These are phyloP conservation scores for Columba janthina DNA, from an alignment of 2,113 vertebrate genomes.

Conservation along the genomic window DNA sequence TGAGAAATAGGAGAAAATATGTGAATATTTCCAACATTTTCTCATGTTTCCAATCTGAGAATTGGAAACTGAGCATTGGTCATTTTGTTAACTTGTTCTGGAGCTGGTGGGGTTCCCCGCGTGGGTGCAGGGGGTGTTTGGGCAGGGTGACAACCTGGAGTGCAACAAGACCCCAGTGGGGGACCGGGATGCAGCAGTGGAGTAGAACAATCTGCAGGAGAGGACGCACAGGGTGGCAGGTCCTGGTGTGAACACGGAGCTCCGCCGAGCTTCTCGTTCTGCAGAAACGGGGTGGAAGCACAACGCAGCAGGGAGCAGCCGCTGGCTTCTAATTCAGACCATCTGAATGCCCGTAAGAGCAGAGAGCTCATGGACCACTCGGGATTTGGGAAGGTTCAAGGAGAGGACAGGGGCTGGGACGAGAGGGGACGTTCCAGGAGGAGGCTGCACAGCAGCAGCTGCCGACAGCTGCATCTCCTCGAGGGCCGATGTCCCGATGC, in stretches of 20 bases:
- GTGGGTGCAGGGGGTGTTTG: neutral
- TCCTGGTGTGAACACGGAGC: accelerated
- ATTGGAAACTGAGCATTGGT: neutral
- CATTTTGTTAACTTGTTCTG: neutral
- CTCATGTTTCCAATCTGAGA: neutral
- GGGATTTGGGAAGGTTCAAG: neutral
- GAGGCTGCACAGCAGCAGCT: neutral
- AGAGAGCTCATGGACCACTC: neutral
- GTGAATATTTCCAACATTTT: neutral
- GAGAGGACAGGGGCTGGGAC: neutral
- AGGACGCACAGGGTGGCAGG: accelerated
- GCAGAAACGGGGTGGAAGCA: neutral
- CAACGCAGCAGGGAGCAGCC: neutral
- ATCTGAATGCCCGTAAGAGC: neutral
- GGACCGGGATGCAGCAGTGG: accelerated
- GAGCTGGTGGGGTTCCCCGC: neutral
- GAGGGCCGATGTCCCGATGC: neutral
- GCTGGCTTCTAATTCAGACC: neutral
- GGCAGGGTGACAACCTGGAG: neutral
- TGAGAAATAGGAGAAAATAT: neutral
- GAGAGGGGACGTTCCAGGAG: neutral
- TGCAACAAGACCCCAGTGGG: neutral
- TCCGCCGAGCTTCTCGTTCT: neutral
- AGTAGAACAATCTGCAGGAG: neutral
- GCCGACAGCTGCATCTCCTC: neutral